Conservation (phyloP, 1,140 invertebrate genomes). For the Leptopilina boulardi region DNA sequence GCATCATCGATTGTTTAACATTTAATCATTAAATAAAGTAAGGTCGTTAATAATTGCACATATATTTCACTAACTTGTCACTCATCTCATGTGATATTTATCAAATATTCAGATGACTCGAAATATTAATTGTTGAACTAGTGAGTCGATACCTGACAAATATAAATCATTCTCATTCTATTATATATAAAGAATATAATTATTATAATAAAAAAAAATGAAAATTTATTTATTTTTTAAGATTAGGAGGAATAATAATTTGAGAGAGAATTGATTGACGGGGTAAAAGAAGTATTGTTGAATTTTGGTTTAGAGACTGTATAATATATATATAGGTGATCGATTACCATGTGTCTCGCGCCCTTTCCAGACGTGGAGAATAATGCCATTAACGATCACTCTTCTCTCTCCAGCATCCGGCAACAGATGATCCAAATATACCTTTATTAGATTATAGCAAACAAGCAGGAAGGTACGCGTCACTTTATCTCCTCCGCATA, state of each 20-base stretch:
- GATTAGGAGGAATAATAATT: too few relatives aligned
- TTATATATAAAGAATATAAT: not conserved
- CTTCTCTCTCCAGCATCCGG: constrained; percentile 60
- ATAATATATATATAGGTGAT: constrained; percentile 51
- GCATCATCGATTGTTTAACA: constrained; percentile 10
- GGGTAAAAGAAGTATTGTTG: constrained; percentile 39
- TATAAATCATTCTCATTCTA: not conserved
- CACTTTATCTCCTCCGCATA: constrained; percentile 63
- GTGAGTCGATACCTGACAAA: not conserved
- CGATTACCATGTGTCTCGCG: constrained; percentile 53
- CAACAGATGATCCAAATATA: constrained; percentile 64
- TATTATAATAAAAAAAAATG: too few relatives aligned
- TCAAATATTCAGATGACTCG: not conserved
- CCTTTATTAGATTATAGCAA: constrained; percentile 65
- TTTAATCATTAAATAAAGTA: constrained; percentile 16
- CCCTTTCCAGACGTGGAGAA: constrained; percentile 28
- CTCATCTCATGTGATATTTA: not conserved
- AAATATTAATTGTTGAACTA: not conserved
- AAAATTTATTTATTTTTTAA: too few relatives aligned
- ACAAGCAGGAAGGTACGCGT: constrained; percentile 58
- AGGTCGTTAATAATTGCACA: not conserved
- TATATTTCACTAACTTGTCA: constrained; percentile 16
- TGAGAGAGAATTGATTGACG: not conserved
- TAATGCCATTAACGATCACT: constrained; percentile 68
- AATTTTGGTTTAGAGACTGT: constrained; percentile 53